Evolutionary conservation across 2,888 invertebrate species (phyloP), one percentile per base, ranked within the genome.

Genomic region (Drosophila ezoana): DNA sequence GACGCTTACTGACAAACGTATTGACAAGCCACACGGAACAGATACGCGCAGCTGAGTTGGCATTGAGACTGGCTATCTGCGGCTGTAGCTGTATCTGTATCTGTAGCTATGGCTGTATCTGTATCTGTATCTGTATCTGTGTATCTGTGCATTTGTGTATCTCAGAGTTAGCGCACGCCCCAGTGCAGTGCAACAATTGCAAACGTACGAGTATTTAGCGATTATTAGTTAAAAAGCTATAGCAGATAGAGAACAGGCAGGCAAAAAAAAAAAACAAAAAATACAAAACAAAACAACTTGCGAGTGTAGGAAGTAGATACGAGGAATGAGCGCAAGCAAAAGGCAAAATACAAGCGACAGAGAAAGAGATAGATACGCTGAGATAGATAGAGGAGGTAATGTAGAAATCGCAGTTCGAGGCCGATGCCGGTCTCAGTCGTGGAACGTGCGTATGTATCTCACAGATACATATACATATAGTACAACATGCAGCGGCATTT

Each of bases 1-100:
- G 58, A 63, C 4, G 44, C 67, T 64, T 49, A 60, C 75, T 87
- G 87, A 76, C 72, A 85, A 77, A 73, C 73, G 73, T 89, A 85
- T 89, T 79, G 89, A 87, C 81, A 83, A 72, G 81, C 81, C 76
- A 81, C 77, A 87, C 85, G 89, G 87, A 87, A 85, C 87, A 85
- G 84, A 81, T 77, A 89, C 84, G 72, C 72, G 89, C 75, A 72
- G 82, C 70, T 77, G 79, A 82, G 83, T 88, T 83, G 88, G 83
- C 83, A 83, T 83, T 83, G 83, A 87, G 71, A 67, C 71, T 75
- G 48, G 40, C 62, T 60, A 56, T 67, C 40, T 63, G 53, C 35
- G 23, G 56, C 10, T 62, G 59, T 38, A 32, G 56, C 10, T 62
- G 53, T 69, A 48, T n/a, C 10, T 62, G 53, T 69, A 48, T n/a